Evolutionary conservation across 2,113 vertebrate genomes (phyloP), one percentile per base, ranked within the genome.

Genomic region (Motacilla tschutschensis): DNA sequence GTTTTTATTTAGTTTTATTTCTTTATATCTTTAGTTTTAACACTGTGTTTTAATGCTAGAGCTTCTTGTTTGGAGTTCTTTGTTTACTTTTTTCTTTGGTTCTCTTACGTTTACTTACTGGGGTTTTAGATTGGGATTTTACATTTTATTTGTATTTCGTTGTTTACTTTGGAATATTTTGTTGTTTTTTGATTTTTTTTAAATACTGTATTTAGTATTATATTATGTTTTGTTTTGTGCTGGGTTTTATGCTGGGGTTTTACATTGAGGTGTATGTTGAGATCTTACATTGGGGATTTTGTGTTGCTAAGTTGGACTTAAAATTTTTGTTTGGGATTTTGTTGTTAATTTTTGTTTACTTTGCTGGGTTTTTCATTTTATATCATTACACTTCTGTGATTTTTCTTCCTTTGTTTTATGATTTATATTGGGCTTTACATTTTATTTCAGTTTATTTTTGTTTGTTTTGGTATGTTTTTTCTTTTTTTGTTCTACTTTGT

Each of bases 101-200:
- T 43, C 9, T 7, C 25, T 50, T 41, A 18, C 0, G 0, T 40
- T 48, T 67, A 4, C 22, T 41, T 69, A 20, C 16, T 16, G 19
- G 31, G 12, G 6, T 29, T 69, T 59, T 57, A 19, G 12, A 50
- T 16, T 50, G 18, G 9, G 3, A 29, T 58, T 57, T 33, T 29
- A 12, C 15, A 29, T 58, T 41, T 24, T 41, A 33, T 29, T 58
- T 50, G 8, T 33, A 13, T 41, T 67, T 48, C 19, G 6, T 24
- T 41, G 12, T 29, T 41, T 79, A 35, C 4, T 48, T 67, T 35
- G 15, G 9, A 47, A 33, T 24, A 41, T 1, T 58, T 43, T 7
- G 14, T 38, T 0, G 0, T 4, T 43, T 75, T 43, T 40, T 18
- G 1, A 6, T 1, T 4, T 62, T 28, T 24, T 28, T 24, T 25